Evolutionary conservation across 2,888 invertebrate genomes (phyloP).

Genomic region (Seira ritae): DNA sequence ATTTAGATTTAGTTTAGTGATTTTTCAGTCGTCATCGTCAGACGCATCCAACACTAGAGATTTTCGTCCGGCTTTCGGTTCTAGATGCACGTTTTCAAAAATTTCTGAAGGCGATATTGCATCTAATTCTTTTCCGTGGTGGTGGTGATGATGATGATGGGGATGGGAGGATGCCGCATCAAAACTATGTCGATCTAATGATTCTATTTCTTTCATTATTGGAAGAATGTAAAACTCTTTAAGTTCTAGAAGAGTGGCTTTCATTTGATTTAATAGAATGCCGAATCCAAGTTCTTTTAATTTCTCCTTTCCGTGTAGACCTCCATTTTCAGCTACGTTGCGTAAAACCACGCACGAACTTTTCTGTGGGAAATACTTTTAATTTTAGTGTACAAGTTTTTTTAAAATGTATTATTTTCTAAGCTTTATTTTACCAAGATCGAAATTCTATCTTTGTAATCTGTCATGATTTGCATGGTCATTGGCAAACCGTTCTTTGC

Average conservation of each 20-base stretch:
- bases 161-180: neutral
- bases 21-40: conserved; percentile 25
- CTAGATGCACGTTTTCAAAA: conserved; percentile 20
- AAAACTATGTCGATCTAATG: neutral
- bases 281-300: conserved; percentile 36
- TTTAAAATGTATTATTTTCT: no score
- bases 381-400: conserved; percentile 6
- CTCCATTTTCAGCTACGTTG: conserved; percentile 65
- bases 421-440: conserved; percentile 37
- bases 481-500: conserved; percentile 53
- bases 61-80: conserved; percentile 21
- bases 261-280: conserved; percentile 49
- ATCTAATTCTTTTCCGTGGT: no score
- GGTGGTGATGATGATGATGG: neutral
- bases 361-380: conserved; percentile 64
- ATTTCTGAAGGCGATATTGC: neutral
- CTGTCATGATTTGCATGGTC: conserved; percentile 58
- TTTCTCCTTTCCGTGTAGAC: conserved; percentile 40
- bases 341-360: conserved; percentile 62
- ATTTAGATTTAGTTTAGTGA: no score
- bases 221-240: conserved; percentile 65
- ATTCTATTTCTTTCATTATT: conserved; percentile 53
- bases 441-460: conserved; percentile 33
- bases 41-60: conserved; percentile 39
- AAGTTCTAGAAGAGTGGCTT: conserved; percentile 49